Base-by-base conservation (phyloP, 1,140 invertebrate genomes). In the Charaxes varanes region DNA sequence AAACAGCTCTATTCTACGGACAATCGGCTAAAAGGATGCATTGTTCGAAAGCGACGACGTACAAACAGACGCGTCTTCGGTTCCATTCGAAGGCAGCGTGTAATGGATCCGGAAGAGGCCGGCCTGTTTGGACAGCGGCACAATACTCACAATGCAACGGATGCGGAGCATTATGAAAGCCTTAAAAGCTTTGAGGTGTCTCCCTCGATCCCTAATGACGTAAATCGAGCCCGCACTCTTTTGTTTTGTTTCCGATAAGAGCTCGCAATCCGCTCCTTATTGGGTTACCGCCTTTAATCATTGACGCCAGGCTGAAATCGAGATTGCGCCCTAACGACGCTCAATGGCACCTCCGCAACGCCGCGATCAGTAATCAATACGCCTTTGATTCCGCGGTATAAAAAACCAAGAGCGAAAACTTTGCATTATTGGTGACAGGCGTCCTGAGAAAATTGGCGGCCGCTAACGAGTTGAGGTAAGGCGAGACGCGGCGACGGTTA, bases 271-370 rank as follows among this genome's bases (percentile, higher is more conserved):
- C 58, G 53, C 63, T 54, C 53, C 60, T 72, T 69, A 68, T 74
- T 71, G 61, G 54, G 62, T 78, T 78, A 74, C 73, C 63, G 54
- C 51, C 70, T 78, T 78, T 78, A 72, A 78, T 78, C 67, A 77
- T 65, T 56, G 62, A 53, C 62, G 67, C 49, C 45, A 22, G 26
- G 35, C 30, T 50, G 47, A 44, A 53, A 53, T 40, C 54, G 58
- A 59, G 59, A 59, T 41, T 41, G 60, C 26, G 51, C 51, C 47
- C 55, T 62, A 67, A 68, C 57, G 65, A 66, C 41, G 52, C 50
- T 50, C 60, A 68, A 76, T 70, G 56, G 32, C 51, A 54, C 52
- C 50, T 54, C 50, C 26, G 37, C 41, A 36, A 30, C 37, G 41
- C 53, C 11, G 12, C 17, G 21, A 43, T 37, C 41, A 49, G 67